Base-by-base conservation (phyloP, 2,888 invertebrate genomes). In the Homarus gammarus region DNA sequence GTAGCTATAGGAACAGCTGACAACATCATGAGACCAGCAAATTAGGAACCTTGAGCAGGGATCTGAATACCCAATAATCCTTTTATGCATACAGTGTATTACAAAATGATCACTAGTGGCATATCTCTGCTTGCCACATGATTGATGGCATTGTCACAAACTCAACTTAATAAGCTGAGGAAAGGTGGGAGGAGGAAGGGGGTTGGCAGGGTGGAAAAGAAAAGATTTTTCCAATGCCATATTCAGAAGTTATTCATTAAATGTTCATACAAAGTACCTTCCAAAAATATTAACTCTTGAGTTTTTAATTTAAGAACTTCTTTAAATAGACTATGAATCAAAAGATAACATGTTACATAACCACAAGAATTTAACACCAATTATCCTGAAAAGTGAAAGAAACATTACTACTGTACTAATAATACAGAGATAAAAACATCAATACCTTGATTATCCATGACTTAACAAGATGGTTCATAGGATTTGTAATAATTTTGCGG, bases 1-100 rank as follows among this genome's bases (percentile, higher is more conserved):
- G 36, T 44, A 44, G 31, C 40, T 75, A 75, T 75, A 75, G 75
- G 75, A 75, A 75, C 75, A 40, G 33, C 44, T 40, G 75, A 75
- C 40, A 75, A 40, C n/a, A 27, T 64, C 64, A 12, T 22, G 27
- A 27, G 64, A 64, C 64, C 64, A 64, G 64, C 27, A 64, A 64
- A n/a, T 27, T 64, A 64, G 64, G 64, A 64, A 64, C 64, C 64
- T 64, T 27, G 64, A 64, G 64, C 6, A 64, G 64, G 64, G 64
- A 64, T n/a, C 64, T 27, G 27, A 27, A 64, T 64, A 64, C 27
- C 64, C 64, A 64, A 64, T 64, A 64, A 64, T 64, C 5, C 12
- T 64, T 64, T 27, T 27, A 64, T 5, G n/a, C 27, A 64, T 27
- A 27, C 6, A 64, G n/a, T n/a, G n/a, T n/a, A n/a, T n/a, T n/a